A percentile compares a stretch with the other conserved stretches of the same genome.
Evolutionary conservation across 2,888 invertebrate genomes (phyloP).

Genomic region (Folsomia manolachei): DNA sequence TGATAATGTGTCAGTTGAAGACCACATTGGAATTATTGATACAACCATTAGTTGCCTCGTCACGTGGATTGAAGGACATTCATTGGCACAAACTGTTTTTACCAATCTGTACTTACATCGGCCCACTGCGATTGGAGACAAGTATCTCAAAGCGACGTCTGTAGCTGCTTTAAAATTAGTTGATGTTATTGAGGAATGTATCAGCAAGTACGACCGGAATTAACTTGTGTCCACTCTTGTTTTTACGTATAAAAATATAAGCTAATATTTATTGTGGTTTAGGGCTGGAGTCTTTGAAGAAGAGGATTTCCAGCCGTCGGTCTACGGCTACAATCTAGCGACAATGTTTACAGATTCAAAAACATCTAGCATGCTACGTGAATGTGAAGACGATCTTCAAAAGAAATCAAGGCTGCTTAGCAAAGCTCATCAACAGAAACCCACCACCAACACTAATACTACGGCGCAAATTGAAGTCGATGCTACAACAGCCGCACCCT

Average conservation of each 20-base stretch:
- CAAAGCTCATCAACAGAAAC: slow-evolving; percentile 30
- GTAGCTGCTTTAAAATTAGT: slow-evolving; percentile 83
- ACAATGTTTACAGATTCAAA: slow-evolving; percentile 78
- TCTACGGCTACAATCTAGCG: slow-evolving; percentile 81
- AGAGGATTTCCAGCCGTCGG: slow-evolving; percentile 93
- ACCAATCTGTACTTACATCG: slow-evolving; percentile 93
- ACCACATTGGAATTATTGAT: slow-evolving; percentile 90
- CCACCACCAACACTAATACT: too few relatives aligned
- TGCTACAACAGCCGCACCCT: slow-evolving; percentile 9
- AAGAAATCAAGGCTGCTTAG: slow-evolving; percentile 61
- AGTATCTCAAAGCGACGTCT: slow-evolving; percentile 78
- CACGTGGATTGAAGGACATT: slow-evolving; percentile 96
- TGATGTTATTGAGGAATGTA: slow-evolving; percentile 82
- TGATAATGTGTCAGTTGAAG: slow-evolving; percentile 69
- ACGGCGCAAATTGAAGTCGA: background rate
- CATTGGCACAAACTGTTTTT: slow-evolving; percentile 93
- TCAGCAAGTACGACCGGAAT: slow-evolving; percentile 67
- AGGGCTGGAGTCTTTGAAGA: slow-evolving; percentile 86
- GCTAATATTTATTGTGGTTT: slow-evolving; percentile 13
- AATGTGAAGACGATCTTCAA: slow-evolving; percentile 86
- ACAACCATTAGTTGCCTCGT: slow-evolving; percentile 89
- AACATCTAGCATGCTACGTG: slow-evolving; percentile 76
- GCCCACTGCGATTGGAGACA: slow-evolving; percentile 78
- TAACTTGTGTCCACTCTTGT: background rate
- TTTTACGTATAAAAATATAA: background rate